Percentiles rank a stretch among this genome's conserved stretches.
These are phyloP conservation scores for Notospermus geniculatus DNA, from an alignment of 1,140 invertebrate species.

Conservation along the genomic window DNA sequence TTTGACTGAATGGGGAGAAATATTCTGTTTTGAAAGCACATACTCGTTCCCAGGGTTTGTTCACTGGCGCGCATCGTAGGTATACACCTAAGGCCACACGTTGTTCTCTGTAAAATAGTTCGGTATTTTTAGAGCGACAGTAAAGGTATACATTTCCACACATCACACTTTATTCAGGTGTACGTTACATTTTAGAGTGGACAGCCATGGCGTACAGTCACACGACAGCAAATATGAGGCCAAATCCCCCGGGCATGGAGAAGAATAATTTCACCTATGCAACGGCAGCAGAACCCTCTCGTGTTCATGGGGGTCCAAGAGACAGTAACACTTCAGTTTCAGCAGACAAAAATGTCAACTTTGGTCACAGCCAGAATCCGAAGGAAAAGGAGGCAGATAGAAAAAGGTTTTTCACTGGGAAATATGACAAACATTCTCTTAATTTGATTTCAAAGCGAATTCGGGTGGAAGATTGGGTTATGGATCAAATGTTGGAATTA, in stretches of 20 bases:
- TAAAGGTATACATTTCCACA: too few relatives aligned
- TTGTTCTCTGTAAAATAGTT: too few relatives aligned
- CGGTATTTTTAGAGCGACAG: too few relatives aligned
- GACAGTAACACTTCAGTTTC: constrained; percentile 4
- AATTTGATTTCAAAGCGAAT: constrained; percentile 4
- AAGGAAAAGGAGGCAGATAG: not conserved
- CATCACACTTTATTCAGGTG: too few relatives aligned
- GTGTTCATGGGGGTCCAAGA: not conserved
- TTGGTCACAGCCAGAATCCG: not conserved
- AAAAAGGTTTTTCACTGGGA: constrained; percentile 9
- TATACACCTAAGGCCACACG: too few relatives aligned
- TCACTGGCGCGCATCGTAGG: too few relatives aligned
- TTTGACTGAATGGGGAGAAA: too few relatives aligned
- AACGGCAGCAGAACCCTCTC: not conserved
- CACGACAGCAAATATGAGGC: not conserved
- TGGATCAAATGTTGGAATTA: not conserved
- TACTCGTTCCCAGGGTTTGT: too few relatives aligned
- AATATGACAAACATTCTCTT: constrained; percentile 4
- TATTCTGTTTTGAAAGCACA: too few relatives aligned
- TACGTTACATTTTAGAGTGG: not conserved
- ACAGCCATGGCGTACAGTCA: not conserved
- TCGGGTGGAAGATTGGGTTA: not conserved
- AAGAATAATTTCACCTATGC: not conserved
- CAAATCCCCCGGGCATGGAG: not conserved
- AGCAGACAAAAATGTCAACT: not conserved